Conservation (phyloP, 2,113 vertebrate species). For the Mesoclemmys tuberculata region DNA sequence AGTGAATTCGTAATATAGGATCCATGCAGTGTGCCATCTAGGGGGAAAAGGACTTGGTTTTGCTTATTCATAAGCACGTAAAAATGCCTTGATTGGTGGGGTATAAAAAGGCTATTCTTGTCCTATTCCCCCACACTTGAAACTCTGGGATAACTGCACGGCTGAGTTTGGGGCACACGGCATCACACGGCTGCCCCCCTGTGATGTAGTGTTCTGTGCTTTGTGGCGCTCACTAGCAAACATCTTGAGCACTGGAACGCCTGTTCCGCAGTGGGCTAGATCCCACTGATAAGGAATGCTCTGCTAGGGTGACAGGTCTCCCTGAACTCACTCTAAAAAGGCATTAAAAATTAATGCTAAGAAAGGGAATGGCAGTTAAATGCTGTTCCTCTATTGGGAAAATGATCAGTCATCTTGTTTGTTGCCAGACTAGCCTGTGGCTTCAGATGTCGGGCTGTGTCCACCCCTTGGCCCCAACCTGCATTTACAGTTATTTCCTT, state of each 20-base stretch:
- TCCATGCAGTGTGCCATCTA: neutral
- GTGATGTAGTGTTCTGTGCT: neutral
- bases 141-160: neutral
- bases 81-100: neutral
- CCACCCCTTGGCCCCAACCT: neutral
- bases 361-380: neutral
- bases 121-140: neutral
- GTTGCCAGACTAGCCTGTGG: neutral
- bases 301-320: fast-evolving
- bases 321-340: neutral
- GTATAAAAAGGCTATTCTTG: neutral
- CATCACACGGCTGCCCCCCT: neutral
- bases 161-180: neutral
- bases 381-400: conserved; percentile 6
- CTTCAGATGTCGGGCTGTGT: neutral
- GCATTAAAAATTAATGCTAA: neutral
- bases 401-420: neutral
- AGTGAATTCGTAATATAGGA: neutral
- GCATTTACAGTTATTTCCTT: neutral
- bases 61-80: fast-evolving
- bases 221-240: neutral
- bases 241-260: neutral
- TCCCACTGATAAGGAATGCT: neutral
- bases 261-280: neutral
- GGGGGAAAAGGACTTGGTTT: neutral